A percentile compares a stretch with the other conserved stretches of the same genome.
Conservation (phyloP, 2,113 vertebrate genomes). For the Alosa alosa region DNA sequence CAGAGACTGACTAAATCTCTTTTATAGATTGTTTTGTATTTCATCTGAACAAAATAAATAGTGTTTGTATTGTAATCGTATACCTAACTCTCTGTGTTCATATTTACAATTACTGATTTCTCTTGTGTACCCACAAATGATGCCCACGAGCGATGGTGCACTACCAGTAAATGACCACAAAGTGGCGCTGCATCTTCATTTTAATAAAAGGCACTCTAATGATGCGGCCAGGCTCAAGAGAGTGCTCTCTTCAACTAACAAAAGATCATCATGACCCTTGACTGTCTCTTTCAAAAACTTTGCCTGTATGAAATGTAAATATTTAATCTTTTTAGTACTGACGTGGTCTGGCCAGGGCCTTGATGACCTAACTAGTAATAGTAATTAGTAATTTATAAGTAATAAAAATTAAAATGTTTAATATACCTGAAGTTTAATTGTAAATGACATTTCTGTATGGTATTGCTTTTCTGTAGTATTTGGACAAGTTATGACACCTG, state of each 20-base stretch:
- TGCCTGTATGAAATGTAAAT: not conserved
- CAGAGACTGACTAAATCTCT: not conserved
- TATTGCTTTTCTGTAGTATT: too few relatives aligned
- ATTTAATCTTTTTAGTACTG: not conserved
- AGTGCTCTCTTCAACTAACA: not conserved
- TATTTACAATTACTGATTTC: not conserved
- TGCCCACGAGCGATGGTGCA: not conserved
- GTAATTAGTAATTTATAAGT: too few relatives aligned
- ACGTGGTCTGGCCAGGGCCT: not conserved
- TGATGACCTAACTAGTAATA: too few relatives aligned
- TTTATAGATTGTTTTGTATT: not conserved
- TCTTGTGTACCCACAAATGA: not conserved
- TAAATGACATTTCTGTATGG: too few relatives aligned
- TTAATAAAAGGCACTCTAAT: not conserved
- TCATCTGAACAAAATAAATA: slow-evolving; percentile 13
- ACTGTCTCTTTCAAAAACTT: not conserved
- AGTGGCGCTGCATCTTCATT: not conserved
- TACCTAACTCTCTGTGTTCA: not conserved
- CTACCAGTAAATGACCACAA: not conserved
- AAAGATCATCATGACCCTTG: not conserved
- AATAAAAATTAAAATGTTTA: too few relatives aligned
- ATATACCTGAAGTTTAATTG: too few relatives aligned
- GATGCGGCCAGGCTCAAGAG: not conserved
- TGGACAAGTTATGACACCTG: too few relatives aligned
- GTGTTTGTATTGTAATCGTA: not conserved